A percentile compares a stretch with the other conserved stretches of the same genome.
Conservation (phyloP, 2,888 invertebrate genomes). For the Caenorhabditis zanzibari region DNA sequence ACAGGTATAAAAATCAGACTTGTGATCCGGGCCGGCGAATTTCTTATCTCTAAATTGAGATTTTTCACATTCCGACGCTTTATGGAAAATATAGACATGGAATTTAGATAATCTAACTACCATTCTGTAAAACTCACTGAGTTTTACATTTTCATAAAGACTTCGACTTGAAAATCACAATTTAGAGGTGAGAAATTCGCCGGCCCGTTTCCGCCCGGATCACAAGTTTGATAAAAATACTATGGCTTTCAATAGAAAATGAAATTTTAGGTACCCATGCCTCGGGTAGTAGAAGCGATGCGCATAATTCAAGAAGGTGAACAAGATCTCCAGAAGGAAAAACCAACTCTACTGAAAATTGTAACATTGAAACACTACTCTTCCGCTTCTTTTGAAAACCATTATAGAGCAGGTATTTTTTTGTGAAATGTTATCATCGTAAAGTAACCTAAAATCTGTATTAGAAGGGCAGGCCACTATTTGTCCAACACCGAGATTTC, state of each 20-base stretch:
- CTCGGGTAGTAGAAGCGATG: slow-evolving; percentile 74
- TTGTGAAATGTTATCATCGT: too few relatives aligned
- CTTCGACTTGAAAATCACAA: too few relatives aligned
- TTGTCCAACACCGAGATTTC: too few relatives aligned
- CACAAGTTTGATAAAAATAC: background rate
- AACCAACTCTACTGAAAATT: slow-evolving; percentile 69
- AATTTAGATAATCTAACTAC: too few relatives aligned
- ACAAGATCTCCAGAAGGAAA: slow-evolving; percentile 56
- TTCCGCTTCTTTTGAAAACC: slow-evolving; percentile 73
- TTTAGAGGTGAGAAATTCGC: too few relatives aligned
- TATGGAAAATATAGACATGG: too few relatives aligned
- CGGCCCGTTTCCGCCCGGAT: too few relatives aligned
- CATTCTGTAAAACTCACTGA: too few relatives aligned
- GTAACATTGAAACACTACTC: slow-evolving; percentile 73
- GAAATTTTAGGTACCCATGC: slow-evolving; percentile 74
- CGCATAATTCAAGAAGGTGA: slow-evolving; percentile 65
- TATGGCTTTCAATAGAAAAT: background rate
- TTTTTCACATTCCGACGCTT: background rate
- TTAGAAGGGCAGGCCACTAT: too few relatives aligned
- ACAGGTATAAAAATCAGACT: slow-evolving; percentile 71
- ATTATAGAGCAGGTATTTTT: slow-evolving; percentile 72
- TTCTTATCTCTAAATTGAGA: background rate
- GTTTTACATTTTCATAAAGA: too few relatives aligned
- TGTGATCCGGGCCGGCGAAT: too few relatives aligned
- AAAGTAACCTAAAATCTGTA: background rate